Percentiles rank a stretch among this genome's conserved stretches.
phyloP scores from a whole-genome alignment of 2,797 vertebrate genomes.

The Philypnodon macrostomus region DNA sequence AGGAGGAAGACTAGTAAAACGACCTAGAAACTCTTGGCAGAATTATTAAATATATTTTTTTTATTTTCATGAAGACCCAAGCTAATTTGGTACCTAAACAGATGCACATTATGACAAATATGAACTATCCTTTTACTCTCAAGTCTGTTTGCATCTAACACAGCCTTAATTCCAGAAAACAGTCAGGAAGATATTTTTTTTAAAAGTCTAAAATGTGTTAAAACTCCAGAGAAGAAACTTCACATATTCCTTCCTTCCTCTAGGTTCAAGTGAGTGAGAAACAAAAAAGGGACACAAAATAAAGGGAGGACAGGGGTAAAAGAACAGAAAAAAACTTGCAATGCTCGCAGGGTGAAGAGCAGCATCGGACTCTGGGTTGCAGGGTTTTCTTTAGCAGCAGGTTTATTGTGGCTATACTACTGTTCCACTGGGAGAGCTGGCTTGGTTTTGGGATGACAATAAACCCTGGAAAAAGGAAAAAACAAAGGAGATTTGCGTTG shows the following conservation, averaged over 20 bases:
- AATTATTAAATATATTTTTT: too few species aligned
- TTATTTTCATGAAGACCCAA: background rate
- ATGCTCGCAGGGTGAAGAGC: conserved; percentile 84
- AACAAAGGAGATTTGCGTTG: conserved; percentile 75
- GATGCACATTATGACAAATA: conserved; percentile 24
- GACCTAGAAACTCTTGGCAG: too few species aligned
- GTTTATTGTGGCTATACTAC: conserved; percentile 90
- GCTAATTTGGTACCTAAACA: background rate
- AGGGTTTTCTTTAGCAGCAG: conserved; percentile 83
- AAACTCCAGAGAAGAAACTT: conserved; percentile 69
- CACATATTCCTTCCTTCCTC: conserved; percentile 59
- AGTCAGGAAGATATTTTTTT: conserved; percentile 33
- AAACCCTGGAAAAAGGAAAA: conserved; percentile 92
- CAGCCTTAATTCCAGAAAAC: conserved; percentile 63
- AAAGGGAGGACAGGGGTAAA: conserved; percentile 30
- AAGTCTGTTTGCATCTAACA: conserved; percentile 64
- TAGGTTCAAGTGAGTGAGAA: conserved; percentile 59
- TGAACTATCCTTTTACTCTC: conserved; percentile 57
- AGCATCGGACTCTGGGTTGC: conserved; percentile 85
- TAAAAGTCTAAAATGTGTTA: conserved; percentile 57
- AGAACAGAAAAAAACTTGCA: conserved; percentile 75
- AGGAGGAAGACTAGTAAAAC: too few species aligned
- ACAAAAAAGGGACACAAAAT: conserved; percentile 42
- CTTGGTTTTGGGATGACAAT: conserved; percentile 93
- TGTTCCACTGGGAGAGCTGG: conserved; percentile 96